Conservation (phyloP, 2,113 vertebrate genomes). For the Phrynosoma blainvillii region DNA sequence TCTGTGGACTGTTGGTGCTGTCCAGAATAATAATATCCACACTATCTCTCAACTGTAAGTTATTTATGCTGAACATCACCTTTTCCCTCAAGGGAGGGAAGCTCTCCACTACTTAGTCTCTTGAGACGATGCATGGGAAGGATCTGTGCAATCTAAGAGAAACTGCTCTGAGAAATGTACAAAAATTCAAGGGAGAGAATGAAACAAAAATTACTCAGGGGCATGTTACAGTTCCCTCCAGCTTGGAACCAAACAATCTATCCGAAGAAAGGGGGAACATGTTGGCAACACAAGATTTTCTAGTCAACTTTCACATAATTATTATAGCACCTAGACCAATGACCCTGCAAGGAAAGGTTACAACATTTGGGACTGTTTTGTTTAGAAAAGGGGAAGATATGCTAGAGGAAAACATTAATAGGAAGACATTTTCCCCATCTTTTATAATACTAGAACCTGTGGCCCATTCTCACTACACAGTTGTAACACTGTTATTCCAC, state of each 20-base stretch:
- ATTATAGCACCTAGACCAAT: neutral
- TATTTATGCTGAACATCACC: slow-evolving; percentile 5
- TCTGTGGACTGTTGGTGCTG: neutral
- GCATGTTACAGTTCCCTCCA: neutral
- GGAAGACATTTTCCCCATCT: no score
- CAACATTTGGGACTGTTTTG: neutral
- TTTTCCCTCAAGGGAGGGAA: neutral
- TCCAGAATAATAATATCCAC: slow-evolving; percentile 7
- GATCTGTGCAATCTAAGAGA: neutral
- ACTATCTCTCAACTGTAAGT: neutral
- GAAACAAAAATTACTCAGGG: neutral
- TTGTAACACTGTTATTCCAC: no score
- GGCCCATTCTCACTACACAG: no score
- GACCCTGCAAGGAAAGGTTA: neutral
- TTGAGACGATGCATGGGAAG: neutral
- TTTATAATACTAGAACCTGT: no score
- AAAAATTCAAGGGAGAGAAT: neutral
- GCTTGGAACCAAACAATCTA: neutral
- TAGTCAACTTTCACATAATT: neutral
- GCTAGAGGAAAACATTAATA: neutral
- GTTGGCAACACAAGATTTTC: neutral
- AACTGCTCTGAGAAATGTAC: neutral
- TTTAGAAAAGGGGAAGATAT: neutral
- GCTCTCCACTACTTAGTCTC: neutral
- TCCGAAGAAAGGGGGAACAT: neutral